Base-by-base conservation (phyloP, 2,797 vertebrate species). In the Rachycentron canadum region DNA sequence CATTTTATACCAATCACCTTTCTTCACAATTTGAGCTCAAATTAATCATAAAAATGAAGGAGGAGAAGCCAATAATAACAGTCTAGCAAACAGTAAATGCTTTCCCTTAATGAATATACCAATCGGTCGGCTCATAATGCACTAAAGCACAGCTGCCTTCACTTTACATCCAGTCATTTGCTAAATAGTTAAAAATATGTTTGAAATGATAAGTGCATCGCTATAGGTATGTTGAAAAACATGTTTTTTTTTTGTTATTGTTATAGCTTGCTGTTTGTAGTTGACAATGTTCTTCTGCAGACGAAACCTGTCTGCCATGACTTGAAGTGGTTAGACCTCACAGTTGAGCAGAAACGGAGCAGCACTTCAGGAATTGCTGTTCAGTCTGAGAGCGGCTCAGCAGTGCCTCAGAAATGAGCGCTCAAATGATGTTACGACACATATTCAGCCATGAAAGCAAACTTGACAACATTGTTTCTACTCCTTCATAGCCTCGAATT, bases 371-470 rank as follows among this genome's bases (percentile, higher is more conserved):
- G 61, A 79, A 71, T 30, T n/a, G 43, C 49, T 64, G 64, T 59
- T 75, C 38, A 47, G n/a, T 80, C 61, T 69, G 62, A 82, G 43
- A 74, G 50, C 67, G 52, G 74, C 70, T 69, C 32, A 66, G 45
- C 7, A 7, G 64, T 5, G 47, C 21, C 58, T 84, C 74, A 63
- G 57, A 63, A 84, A 78, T 82, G 73, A 79, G 36, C 30, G 19
- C 72, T 87, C 43, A 85, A 73, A 86, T 82, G 10, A 78, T 63
- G 73, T 76, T 78, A 62, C 57, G 64, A 74, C 78, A 88, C 70
- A 84, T 87, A 77, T 77, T 87, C 49, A 69, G 49, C 45, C 59
- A 72, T 56, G 61, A 77, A 70, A 25, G n/a, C 45, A 77, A 58
- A 47, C 71, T 73, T 75, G 69, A 73, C 59, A 59, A 61, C 41